Evolutionary conservation across 2,797 vertebrate genomes (phyloP).

Genomic region (Poecile montanus): DNA sequence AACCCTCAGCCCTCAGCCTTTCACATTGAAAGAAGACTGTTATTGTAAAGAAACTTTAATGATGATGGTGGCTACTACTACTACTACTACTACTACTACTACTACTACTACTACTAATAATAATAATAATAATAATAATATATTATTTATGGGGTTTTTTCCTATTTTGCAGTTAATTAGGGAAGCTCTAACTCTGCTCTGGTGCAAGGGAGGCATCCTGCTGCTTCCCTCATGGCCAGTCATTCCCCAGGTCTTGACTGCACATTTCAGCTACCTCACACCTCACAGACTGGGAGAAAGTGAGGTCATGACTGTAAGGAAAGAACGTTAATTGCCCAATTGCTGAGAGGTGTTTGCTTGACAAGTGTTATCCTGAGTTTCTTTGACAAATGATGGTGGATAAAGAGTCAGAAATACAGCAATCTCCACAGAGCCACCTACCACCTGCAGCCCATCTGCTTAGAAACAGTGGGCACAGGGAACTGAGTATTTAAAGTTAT

Average conservation of each 20-base stretch:
- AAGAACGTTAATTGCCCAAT: not conserved
- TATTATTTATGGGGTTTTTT: not conserved
- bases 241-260: not conserved
- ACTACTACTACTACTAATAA: not conserved
- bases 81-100: no score
- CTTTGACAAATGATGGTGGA: not conserved
- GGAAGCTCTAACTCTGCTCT: not conserved
- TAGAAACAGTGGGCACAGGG: not conserved
- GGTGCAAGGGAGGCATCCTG: not conserved
- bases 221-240: not conserved
- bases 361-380: not conserved
- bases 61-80: not conserved
- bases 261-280: not conserved
- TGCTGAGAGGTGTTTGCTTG: not conserved
- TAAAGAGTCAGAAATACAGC: not conserved
- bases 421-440: slow-evolving; percentile 5
- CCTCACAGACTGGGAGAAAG: not conserved
- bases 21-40: not conserved
- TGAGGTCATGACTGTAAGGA: not conserved
- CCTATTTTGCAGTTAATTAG: not conserved
- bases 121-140: not conserved
- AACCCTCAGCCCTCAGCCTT: not conserved
- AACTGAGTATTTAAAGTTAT: not conserved
- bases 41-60: not conserved
- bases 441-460: slow-evolving; percentile 35